These are phyloP conservation scores for Lithophane semibrunnea DNA, from an alignment of 2,888 invertebrate genomes.

Conservation along the genomic window DNA sequence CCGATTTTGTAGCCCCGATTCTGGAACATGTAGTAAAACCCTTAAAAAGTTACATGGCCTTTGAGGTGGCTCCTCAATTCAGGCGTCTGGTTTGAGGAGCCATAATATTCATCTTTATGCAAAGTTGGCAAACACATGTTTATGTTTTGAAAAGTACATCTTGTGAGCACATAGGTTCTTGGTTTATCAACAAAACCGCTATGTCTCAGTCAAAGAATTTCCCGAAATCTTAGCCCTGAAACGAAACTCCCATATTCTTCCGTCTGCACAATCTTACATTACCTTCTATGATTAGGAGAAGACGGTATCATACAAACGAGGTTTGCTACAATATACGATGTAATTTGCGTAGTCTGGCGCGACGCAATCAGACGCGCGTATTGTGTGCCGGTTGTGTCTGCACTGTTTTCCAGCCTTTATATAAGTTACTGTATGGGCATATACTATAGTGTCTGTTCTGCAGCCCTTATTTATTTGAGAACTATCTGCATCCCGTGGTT, in stretches of 20 bases:
- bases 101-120: not conserved
- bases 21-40: too few relatives aligned
- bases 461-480: constrained; percentile 13
- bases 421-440: constrained; percentile 6
- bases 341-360: constrained; percentile 82
- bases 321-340: constrained; percentile 76
- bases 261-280: constrained; percentile 37
- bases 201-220: not conserved
- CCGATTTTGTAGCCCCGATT: too few relatives aligned
- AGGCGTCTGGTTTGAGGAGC: too few relatives aligned
- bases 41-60: too few relatives aligned
- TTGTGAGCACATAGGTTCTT: too few relatives aligned
- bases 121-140: not conserved
- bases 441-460: constrained; percentile 24
- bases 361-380: constrained; percentile 84
- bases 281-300: constrained; percentile 73
- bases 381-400: constrained; percentile 71
- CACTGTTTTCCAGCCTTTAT: constrained; percentile 51
- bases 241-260: not conserved
- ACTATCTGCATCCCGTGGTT: too few relatives aligned
- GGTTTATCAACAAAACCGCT: not conserved
- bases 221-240: not conserved
- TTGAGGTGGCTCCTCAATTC: too few relatives aligned
- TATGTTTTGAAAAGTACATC: too few relatives aligned
- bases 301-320: constrained; percentile 76